Evolutionary conservation across 35 echinoderm and acorn worm genomes (phyloP).

Genomic region (Chiridota heheva): DNA sequence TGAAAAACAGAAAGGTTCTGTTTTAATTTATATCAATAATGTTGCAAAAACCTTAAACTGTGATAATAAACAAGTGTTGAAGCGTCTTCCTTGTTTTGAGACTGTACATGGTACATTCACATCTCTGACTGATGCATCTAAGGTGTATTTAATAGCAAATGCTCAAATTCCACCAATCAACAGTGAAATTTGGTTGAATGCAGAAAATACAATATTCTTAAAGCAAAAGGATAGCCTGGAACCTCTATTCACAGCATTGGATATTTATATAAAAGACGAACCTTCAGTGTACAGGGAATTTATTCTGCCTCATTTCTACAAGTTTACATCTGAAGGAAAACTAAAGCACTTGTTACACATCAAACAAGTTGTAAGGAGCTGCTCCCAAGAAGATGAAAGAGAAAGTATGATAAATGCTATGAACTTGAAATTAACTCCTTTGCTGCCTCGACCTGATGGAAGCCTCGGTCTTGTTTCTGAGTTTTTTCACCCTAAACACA

Average conservation of each 20-base stretch:
- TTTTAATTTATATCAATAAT: too few relatives aligned
- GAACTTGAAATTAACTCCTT: not conserved
- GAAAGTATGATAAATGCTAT: not conserved
- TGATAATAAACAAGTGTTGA: too few relatives aligned
- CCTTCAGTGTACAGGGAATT: slow-evolving; percentile 19
- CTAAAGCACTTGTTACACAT: slow-evolving; percentile 14
- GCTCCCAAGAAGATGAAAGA: not conserved
- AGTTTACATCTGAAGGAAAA: not conserved
- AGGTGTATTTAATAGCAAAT: not conserved
- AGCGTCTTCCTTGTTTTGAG: slow-evolving; percentile 25
- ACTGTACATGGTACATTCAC: not conserved
- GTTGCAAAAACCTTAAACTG: too few relatives aligned
- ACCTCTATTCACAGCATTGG: not conserved
- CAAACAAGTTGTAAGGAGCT: not conserved
- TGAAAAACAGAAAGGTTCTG: too few relatives aligned
- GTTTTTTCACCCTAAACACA: not conserved
- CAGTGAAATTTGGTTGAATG: slow-evolving; percentile 1
- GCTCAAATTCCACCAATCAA: slow-evolving; percentile 10
- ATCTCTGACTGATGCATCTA: not conserved
- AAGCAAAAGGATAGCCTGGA: not conserved
- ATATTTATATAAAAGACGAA: not conserved
- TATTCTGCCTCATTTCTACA: slow-evolving; percentile 21
- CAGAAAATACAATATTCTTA: not conserved
- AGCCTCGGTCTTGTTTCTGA: not conserved
- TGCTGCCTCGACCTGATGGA: not conserved